Conservation (phyloP, 2,888 invertebrate genomes). For the Aleiodes alternator region DNA sequence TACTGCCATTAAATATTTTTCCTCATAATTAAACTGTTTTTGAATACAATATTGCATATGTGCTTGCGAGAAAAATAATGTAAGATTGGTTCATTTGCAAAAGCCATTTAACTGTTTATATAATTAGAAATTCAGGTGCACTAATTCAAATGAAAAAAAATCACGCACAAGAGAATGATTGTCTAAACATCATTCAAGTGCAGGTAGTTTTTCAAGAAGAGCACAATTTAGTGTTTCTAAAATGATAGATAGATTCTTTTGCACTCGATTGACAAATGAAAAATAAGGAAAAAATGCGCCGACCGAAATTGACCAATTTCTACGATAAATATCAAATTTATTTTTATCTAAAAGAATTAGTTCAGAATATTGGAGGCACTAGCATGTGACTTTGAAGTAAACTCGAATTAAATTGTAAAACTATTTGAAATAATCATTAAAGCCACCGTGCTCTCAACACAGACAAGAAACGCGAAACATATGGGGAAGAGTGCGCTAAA, state of each 20-base stretch:
- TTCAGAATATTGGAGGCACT: constrained; percentile 18
- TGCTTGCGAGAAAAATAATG: constrained; percentile 18
- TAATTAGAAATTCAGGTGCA: constrained; percentile 57
- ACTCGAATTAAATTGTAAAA: constrained; percentile 27
- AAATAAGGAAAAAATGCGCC: constrained; percentile 30
- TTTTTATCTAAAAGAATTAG: constrained; percentile 42
- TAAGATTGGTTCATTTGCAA: constrained; percentile 41
- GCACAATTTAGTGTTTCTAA: constrained; percentile 22
- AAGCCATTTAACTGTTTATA: constrained; percentile 54
- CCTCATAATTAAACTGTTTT: constrained; percentile 12
- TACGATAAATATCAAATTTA: constrained; percentile 47
- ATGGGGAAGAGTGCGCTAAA: neutral
- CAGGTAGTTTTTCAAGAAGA: constrained; percentile 10
- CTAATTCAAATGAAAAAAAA: constrained; percentile 44
- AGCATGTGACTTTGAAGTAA: constrained; percentile 15
- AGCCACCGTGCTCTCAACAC: constrained; percentile 2
- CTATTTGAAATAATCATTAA: constrained; percentile 9
- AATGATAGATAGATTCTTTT: constrained; percentile 18
- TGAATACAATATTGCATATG: constrained; percentile 16
- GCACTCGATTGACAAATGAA: constrained; percentile 19
- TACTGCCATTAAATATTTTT: constrained; percentile 24
- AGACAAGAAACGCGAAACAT: neutral
- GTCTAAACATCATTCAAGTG: neutral
- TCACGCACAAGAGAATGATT: neutral
- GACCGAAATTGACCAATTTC: constrained; percentile 49